These are phyloP conservation scores for Galerucella pusilla DNA, from an alignment of 2,888 invertebrate species.

Conservation along the genomic window DNA sequence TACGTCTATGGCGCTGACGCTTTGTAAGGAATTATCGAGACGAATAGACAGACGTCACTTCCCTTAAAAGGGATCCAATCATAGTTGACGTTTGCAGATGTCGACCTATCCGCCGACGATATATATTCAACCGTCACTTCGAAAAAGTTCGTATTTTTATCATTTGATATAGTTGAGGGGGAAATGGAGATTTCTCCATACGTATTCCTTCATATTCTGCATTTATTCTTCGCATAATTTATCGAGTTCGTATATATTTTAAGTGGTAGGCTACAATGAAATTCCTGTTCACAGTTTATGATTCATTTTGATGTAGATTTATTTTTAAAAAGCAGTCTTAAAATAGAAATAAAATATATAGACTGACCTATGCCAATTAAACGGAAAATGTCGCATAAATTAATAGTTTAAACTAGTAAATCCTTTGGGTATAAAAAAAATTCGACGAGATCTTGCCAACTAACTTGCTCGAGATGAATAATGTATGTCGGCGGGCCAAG, in stretches of 20 bases:
- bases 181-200: not conserved
- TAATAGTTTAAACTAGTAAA: slow-evolving; percentile 35
- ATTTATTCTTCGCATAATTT: not conserved
- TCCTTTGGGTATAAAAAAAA: slow-evolving; percentile 11
- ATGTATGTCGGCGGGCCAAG: slow-evolving; percentile 53
- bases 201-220: not conserved
- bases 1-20: not conserved
- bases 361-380: not conserved
- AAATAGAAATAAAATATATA: too few relatives aligned
- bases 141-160: slow-evolving; percentile 33
- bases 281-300: too few relatives aligned
- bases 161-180: not conserved
- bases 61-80: slow-evolving; percentile 43
- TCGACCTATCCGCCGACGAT: slow-evolving; percentile 33
- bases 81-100: slow-evolving; percentile 44
- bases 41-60: slow-evolving; percentile 43
- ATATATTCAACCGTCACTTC: slow-evolving; percentile 39
- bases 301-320: too few relatives aligned
- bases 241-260: too few relatives aligned
- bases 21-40: slow-evolving; percentile 41
- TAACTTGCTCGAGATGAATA: slow-evolving; percentile 48
- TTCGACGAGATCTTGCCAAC: slow-evolving; percentile 29
- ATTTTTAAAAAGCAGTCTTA: too few relatives aligned
- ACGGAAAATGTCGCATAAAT: slow-evolving; percentile 42
- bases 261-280: too few relatives aligned